Conservation (phyloP, 2,113 vertebrate genomes). For the Grammomys surdaster region DNA sequence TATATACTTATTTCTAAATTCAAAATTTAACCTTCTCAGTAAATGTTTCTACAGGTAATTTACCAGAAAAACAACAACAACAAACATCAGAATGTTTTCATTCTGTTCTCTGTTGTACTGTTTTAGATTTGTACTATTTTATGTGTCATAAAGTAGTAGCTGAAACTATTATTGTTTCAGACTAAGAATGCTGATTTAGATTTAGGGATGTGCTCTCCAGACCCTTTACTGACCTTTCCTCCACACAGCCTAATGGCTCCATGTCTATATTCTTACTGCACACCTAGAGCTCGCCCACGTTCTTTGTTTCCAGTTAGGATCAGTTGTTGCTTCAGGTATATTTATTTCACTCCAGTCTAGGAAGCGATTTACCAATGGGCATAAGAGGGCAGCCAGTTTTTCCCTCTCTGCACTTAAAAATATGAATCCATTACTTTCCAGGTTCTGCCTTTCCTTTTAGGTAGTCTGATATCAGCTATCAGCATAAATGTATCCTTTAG, state of each 20-base stretch:
- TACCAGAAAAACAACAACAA: background rate
- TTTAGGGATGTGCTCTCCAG: background rate
- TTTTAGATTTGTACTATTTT: background rate
- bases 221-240: background rate
- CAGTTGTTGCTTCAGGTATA: constrained; percentile 41
- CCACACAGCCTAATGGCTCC: background rate
- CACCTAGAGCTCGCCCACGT: background rate
- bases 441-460: background rate
- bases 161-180: background rate
- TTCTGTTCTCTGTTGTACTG: background rate
- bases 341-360: background rate
- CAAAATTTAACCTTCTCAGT: background rate
- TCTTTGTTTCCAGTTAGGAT: background rate
- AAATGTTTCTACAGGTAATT: background rate
- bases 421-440: background rate
- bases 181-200: background rate
- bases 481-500: background rate
- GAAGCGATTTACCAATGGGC: background rate
- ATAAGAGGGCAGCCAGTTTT: background rate
- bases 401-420: background rate
- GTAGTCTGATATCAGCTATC: background rate
- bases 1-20: background rate
- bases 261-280: background rate
- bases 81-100: background rate
- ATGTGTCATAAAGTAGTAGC: background rate